Percentiles rank a stretch among this genome's conserved stretches.
phyloP scores from a whole-genome alignment of 2,797 vertebrate species.

The Myotis vivesi region DNA sequence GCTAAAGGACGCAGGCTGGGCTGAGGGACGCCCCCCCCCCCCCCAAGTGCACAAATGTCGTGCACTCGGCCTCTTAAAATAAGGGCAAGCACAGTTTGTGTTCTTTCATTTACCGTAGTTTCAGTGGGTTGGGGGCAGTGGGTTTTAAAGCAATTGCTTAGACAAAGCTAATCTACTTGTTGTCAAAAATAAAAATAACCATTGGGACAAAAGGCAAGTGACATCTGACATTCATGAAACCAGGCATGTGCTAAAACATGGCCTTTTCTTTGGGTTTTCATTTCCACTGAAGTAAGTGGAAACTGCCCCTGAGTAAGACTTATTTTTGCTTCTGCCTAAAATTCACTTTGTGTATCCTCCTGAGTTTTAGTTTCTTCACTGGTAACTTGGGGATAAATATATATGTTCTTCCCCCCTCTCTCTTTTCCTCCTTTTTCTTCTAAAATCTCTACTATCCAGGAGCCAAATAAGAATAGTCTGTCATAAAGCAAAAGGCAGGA shows the following conservation, averaged over 20 bases:
- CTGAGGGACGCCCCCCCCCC: no score
- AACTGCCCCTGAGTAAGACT: not conserved
- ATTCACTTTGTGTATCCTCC: not conserved
- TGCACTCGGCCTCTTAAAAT: not conserved
- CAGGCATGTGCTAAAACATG: not conserved
- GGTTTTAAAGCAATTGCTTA: not conserved
- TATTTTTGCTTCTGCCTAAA: not conserved
- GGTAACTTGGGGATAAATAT: not conserved
- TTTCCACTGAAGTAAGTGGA: not conserved
- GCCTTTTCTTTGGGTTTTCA: not conserved
- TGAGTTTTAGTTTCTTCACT: not conserved
- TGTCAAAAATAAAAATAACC: not conserved
- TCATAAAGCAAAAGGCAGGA: slow-evolving; percentile 14
- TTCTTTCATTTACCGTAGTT: not conserved
- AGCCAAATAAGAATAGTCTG: not conserved
- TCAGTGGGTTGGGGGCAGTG: not conserved
- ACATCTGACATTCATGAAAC: not conserved
- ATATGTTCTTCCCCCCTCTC: not conserved
- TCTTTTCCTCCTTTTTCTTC: not conserved
- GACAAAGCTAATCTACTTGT: not conserved
- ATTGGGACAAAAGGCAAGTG: not conserved
- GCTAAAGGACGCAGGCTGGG: no score
- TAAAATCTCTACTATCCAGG: not conserved
- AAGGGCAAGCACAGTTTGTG: not conserved
- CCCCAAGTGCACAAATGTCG: no score